Evolutionary conservation across 2,797 vertebrate genomes (phyloP).

Genomic region (Poliocrania exsul): DNA sequence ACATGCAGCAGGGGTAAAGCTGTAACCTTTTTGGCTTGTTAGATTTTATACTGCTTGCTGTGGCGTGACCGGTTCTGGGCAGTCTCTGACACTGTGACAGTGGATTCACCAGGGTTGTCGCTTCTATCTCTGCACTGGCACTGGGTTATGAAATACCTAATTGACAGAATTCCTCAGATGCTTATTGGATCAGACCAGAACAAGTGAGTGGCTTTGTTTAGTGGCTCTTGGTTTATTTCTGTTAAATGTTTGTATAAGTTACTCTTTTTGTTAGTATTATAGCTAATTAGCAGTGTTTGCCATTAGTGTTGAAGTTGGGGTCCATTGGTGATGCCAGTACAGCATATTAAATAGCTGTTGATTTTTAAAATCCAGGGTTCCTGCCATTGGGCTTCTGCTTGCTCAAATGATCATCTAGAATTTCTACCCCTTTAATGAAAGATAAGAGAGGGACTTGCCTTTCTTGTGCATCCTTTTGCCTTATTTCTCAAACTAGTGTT

Average conservation of each 20-base stretch:
- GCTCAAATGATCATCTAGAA: background rate
- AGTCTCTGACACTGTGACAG: slow-evolving; percentile 81
- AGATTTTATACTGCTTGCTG: slow-evolving; percentile 77
- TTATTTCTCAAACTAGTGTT: background rate
- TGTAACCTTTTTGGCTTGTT: background rate
- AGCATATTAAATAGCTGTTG: background rate
- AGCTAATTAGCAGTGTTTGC: background rate
- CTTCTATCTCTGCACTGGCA: slow-evolving; percentile 95
- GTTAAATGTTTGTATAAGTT: background rate
- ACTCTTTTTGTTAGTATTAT: background rate
- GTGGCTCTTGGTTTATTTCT: background rate
- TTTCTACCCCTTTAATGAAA: background rate
- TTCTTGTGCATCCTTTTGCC: background rate
- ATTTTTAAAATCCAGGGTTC: background rate
- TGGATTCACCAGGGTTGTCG: slow-evolving; percentile 84
- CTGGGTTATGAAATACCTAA: slow-evolving; percentile 92
- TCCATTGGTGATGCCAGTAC: background rate
- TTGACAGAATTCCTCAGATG: slow-evolving; percentile 84
- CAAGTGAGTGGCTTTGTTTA: slow-evolving; percentile 78
- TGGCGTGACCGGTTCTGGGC: slow-evolving; percentile 94
- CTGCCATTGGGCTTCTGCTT: background rate
- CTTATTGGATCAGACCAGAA: slow-evolving; percentile 82
- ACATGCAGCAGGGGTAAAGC: background rate
- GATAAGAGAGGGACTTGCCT: background rate
- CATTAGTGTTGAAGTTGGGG: background rate